Evolutionary conservation across 2,888 invertebrate genomes (phyloP).

Genomic region (Amblyjoppa proteus): DNA sequence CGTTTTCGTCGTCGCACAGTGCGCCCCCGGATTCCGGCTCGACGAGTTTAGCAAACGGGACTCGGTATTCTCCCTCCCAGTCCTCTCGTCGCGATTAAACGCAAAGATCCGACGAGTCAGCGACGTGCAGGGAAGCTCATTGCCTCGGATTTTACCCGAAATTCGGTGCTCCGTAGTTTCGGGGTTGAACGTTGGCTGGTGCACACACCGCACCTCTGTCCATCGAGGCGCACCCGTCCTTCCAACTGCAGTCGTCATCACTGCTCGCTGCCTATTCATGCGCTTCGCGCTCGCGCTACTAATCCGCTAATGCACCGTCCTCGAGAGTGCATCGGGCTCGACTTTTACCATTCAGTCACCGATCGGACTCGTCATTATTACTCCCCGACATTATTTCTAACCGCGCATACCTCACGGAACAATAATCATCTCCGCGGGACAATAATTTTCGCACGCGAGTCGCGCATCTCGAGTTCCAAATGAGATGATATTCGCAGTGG

Average conservation of each 20-base stretch:
- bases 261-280: slow-evolving; percentile 40
- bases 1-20: neutral
- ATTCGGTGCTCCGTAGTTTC: slow-evolving; percentile 11
- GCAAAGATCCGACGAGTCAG: slow-evolving; percentile 61
- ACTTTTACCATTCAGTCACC: slow-evolving; percentile 22
- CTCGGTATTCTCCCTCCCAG: neutral
- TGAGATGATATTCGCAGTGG: neutral
- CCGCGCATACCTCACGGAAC: neutral
- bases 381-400: slow-evolving; percentile 3
- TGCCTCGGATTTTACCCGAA: slow-evolving; percentile 44
- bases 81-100: slow-evolving; percentile 54
- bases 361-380: slow-evolving; percentile 21
- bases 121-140: slow-evolving; percentile 26
- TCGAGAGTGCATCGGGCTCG: slow-evolving; percentile 21
- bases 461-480: neutral
- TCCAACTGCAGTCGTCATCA: slow-evolving; percentile 33
- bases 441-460: neutral
- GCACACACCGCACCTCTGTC: neutral
- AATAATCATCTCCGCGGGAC: slow-evolving; percentile 1
- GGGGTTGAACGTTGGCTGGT: neutral
- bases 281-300: slow-evolving; percentile 33
- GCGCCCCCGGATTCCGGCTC: neutral
- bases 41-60: slow-evolving; percentile 54
- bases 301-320: slow-evolving; percentile 56
- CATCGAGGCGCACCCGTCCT: neutral